These are phyloP conservation scores for Ommatoiulus sabulosus DNA, from an alignment of 2,888 invertebrate species.

Conservation along the genomic window DNA sequence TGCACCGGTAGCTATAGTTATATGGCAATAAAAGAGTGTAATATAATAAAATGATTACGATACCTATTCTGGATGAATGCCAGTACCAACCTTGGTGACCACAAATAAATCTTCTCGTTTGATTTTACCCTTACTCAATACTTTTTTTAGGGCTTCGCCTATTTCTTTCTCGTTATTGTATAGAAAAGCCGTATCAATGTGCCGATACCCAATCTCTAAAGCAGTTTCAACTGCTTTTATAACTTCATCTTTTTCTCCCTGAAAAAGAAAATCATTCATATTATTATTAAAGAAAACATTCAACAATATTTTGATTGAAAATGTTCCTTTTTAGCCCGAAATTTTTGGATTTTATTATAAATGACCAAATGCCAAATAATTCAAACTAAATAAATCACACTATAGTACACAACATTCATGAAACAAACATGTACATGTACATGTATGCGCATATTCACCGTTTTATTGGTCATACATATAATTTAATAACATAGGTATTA, in stretches of 20 bases:
- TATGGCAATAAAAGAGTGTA: background rate
- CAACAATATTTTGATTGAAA: too few species aligned
- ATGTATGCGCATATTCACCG: too few species aligned
- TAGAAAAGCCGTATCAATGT: constrained; percentile 66
- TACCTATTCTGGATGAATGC: background rate
- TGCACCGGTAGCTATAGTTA: constrained; percentile 67
- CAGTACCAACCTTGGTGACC: constrained; percentile 65
- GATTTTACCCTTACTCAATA: constrained; percentile 64
- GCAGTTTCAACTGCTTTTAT: constrained; percentile 65
- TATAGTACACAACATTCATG: too few species aligned
- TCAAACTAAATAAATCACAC: too few species aligned
- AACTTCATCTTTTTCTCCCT: constrained; percentile 65
- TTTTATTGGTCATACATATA: too few species aligned
- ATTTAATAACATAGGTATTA: too few species aligned
- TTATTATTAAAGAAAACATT: background rate
- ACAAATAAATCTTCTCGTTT: constrained; percentile 67
- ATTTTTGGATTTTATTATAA: too few species aligned
- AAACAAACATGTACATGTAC: too few species aligned
- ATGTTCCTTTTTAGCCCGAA: too few species aligned
- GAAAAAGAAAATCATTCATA: background rate
- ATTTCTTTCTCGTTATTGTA: constrained; percentile 67
- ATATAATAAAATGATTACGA: background rate
- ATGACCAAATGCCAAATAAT: too few species aligned
- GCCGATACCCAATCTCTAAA: constrained; percentile 66
- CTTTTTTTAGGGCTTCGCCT: constrained; percentile 65